A percentile compares a stretch with the other conserved stretches of the same genome.
phyloP scores from a whole-genome alignment of 2,113 vertebrate genomes.

The Coracopsis vasa region DNA sequence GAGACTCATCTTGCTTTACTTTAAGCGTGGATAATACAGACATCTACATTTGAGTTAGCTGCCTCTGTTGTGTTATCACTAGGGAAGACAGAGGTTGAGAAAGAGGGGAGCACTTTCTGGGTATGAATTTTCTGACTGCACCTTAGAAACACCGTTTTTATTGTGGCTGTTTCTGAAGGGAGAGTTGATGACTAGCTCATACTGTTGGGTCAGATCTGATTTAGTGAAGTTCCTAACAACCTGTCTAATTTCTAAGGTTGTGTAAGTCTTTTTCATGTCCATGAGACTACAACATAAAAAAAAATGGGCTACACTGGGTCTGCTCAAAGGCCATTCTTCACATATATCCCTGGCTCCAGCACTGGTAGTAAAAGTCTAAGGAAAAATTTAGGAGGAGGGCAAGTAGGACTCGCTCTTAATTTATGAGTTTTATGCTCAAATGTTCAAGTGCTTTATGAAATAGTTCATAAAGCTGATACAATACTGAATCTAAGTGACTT shows the following conservation, averaged over 20 bases:
- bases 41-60: not conserved
- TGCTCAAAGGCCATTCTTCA: not conserved
- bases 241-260: not conserved
- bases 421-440: not conserved
- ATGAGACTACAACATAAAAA: not conserved
- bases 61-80: not conserved
- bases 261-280: not conserved
- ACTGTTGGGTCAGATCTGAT: not conserved
- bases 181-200: not conserved
- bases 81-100: not conserved
- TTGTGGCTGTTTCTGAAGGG: not conserved
- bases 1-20: not conserved
- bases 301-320: not conserved
- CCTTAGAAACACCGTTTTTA: not conserved
- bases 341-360: not conserved
- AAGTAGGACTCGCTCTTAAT: not conserved
- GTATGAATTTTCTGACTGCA: not conserved
- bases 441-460: not conserved
- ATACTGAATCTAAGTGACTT: not conserved
- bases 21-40: not conserved
- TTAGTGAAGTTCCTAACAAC: not conserved
- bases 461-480: not conserved
- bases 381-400: not conserved
- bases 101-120: not conserved
- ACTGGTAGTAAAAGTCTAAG: not conserved